Percentiles rank a stretch among this genome's conserved stretches.
Conservation (phyloP, 2,888 invertebrate species). For the Oxycera nigricornis region DNA sequence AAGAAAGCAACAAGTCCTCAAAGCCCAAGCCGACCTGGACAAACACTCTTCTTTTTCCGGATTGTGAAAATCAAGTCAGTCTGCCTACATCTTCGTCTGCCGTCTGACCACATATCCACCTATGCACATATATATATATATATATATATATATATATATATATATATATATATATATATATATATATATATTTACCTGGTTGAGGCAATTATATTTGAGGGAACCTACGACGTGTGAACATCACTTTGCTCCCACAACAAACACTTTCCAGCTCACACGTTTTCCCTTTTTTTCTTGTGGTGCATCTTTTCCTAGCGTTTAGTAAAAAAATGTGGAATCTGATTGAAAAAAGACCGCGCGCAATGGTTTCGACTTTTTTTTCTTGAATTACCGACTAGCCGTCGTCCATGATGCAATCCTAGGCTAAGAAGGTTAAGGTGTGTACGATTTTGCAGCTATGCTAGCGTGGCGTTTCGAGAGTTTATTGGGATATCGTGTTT, state of each 20-base stretch:
- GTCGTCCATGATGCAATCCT: not conserved
- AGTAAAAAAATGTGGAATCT: not conserved
- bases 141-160: not conserved
- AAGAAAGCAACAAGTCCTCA: conserved; percentile 10
- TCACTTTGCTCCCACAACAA: conserved; percentile 18
- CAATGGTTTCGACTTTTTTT: not conserved
- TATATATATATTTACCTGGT: not conserved
- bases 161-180: not conserved
- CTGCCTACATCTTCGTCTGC: not conserved
- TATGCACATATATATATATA: not conserved
- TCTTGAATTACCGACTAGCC: not conserved
- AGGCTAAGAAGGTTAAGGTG: not conserved
- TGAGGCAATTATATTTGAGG: not conserved
- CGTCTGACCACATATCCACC: not conserved
- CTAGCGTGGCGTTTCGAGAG: no score
- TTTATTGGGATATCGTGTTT: no score
- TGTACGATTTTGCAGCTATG: not conserved
- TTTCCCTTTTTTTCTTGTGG: not conserved
- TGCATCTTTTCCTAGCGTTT: not conserved
- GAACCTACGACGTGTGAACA: conserved; percentile 16
- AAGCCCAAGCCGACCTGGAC: not conserved
- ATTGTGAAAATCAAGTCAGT: no score
- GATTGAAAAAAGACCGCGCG: not conserved
- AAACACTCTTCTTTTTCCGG: not conserved
- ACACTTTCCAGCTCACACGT: not conserved